Conservation (phyloP, 2,797 vertebrate species). For the Tokudaia muenninki region DNA sequence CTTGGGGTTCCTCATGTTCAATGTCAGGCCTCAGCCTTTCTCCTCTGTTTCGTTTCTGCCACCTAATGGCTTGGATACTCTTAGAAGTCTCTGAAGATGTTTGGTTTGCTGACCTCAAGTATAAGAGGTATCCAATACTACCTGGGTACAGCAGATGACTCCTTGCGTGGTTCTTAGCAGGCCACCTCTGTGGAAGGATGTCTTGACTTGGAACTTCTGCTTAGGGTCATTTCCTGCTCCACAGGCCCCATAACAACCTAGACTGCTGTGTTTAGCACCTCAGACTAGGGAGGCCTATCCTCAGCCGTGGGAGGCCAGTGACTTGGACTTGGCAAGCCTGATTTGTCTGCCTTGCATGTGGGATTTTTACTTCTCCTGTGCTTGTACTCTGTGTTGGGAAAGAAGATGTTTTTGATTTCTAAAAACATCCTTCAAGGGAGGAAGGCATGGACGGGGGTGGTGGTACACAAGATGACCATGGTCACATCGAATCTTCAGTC, state of each 20-base stretch:
- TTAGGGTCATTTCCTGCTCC: background rate
- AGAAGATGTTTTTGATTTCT: conserved; percentile 28
- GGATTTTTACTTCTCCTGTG: background rate
- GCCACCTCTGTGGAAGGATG: background rate
- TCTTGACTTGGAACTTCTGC: background rate
- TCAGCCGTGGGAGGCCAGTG: background rate
- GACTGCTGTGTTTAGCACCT: background rate
- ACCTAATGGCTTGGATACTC: background rate
- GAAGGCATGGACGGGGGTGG: background rate
- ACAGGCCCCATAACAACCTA: background rate
- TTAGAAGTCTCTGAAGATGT: background rate
- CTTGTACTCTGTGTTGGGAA: background rate
- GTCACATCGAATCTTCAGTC: background rate
- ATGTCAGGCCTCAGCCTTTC: background rate
- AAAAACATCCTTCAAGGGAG: background rate
- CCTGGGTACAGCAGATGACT: background rate
- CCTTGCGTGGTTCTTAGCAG: background rate
- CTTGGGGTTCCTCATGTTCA: background rate
- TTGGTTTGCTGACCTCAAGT: conserved; percentile 27
- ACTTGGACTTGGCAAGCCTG: background rate
- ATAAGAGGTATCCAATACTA: background rate
- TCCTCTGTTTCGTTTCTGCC: background rate
- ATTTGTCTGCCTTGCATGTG: background rate
- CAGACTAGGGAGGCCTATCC: background rate
- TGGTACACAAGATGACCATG: background rate